phyloP scores from a whole-genome alignment of 2,888 invertebrate species.

The Heliconius erato region DNA sequence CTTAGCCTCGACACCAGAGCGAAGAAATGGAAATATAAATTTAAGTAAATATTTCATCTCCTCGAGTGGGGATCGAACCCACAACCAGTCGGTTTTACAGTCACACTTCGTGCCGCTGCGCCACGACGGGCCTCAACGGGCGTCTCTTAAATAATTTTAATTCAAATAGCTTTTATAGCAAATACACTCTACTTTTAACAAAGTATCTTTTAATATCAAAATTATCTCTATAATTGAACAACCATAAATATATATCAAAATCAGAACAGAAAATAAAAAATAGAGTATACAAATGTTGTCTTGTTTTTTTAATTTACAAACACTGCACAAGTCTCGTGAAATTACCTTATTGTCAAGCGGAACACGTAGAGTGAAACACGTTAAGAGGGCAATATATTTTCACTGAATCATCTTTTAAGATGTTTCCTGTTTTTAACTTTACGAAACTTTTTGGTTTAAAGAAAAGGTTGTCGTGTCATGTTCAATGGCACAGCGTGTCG shows the following conservation, averaged over 20 bases:
- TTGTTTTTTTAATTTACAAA: neutral
- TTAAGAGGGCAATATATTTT: constrained; percentile 3
- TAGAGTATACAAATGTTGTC: too few species aligned
- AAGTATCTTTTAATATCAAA: neutral
- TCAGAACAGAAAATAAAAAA: neutral
- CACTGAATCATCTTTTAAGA: constrained; percentile 5
- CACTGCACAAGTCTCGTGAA: neutral
- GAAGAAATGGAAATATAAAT: too few species aligned
- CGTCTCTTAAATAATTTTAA: too few species aligned
- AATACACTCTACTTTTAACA: neutral
- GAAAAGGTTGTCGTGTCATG: too few species aligned
- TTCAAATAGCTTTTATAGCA: too few species aligned
- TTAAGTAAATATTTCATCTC: too few species aligned
- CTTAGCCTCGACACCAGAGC: too few species aligned
- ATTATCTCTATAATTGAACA: neutral
- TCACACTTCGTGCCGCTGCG: too few species aligned
- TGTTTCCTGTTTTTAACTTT: neutral
- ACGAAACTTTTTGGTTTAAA: neutral
- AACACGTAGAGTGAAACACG: constrained; percentile 8
- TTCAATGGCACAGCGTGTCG: too few species aligned
- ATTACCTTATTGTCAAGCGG: neutral
- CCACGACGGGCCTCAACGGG: too few species aligned
- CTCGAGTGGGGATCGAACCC: too few species aligned
- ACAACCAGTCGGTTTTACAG: too few species aligned
- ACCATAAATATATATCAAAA: neutral